These are phyloP conservation scores for Baryphthengus martii DNA, from an alignment of 2,113 vertebrate genomes.

Conservation along the genomic window DNA sequence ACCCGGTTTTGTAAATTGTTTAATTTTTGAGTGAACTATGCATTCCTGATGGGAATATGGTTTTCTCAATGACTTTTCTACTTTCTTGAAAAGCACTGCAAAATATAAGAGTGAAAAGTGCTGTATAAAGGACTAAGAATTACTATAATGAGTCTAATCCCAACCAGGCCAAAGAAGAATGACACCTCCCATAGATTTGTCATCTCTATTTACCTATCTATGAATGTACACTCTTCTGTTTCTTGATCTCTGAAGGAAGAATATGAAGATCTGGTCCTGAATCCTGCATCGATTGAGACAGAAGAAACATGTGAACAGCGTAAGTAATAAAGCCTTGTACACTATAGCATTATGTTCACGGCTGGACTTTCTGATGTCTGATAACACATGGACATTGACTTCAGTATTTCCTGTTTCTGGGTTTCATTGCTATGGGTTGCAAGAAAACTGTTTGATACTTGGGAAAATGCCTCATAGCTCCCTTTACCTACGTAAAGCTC, in stretches of 20 bases:
- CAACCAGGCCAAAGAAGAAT: neutral
- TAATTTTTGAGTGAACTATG: neutral
- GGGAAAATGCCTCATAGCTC: fast-evolving
- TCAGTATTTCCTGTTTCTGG: neutral
- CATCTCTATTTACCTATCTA: neutral
- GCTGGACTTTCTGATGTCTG: neutral
- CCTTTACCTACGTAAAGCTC: neutral
- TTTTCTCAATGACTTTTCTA: neutral
- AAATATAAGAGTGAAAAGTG: neutral
- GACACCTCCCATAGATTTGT: neutral
- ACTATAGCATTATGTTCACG: neutral
- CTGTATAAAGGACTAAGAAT: neutral
- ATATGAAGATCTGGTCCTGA: neutral
- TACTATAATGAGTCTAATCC: neutral
- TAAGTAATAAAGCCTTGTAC: neutral
- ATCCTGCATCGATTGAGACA: neutral
- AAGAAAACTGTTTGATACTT: neutral
- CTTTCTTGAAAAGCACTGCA: neutral
- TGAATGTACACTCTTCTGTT: neutral
- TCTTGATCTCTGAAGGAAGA: neutral
- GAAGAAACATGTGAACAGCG: neutral
- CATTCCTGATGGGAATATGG: neutral
- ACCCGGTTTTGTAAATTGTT: neutral
- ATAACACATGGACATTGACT: neutral
- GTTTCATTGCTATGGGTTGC: neutral